Evolutionary conservation across 2,888 invertebrate genomes (phyloP).

Genomic region (Lasioglossum villosulum): DNA sequence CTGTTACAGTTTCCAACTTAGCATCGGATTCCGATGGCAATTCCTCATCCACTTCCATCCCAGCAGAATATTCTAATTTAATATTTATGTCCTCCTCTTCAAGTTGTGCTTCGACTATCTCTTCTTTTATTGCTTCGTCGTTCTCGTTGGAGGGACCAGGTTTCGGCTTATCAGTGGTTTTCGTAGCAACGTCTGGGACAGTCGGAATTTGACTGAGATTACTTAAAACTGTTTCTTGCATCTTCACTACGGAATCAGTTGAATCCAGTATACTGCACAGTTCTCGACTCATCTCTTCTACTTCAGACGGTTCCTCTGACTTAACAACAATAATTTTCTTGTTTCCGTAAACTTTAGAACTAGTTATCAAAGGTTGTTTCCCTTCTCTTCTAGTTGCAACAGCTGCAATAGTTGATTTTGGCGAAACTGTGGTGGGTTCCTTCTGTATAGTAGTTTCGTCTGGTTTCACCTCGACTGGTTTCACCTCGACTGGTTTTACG

Average conservation of each 20-base stretch:
- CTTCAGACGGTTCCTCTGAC: conserved; percentile 73
- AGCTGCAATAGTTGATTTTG: conserved; percentile 20
- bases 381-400: conserved; percentile 13
- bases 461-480: conserved; percentile 29
- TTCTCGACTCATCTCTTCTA: conserved; percentile 82
- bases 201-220: conserved; percentile 79
- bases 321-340: conserved; percentile 80
- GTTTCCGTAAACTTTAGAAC: conserved; percentile 79
- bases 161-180: conserved; percentile 50
- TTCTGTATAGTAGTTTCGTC: conserved; percentile 42
- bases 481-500: conserved; percentile 24
- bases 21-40: conserved; percentile 53
- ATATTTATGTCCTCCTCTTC: conserved; percentile 39
- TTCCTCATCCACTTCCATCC: conserved; percentile 54
- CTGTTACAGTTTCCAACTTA: conserved; percentile 48
- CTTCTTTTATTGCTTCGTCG: conserved; percentile 37
- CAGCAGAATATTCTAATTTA: conserved; percentile 50
- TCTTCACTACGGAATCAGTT: conserved; percentile 80
- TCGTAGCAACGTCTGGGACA: conserved; percentile 58
- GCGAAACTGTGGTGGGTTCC: conserved; percentile 26
- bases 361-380: conserved; percentile 67
- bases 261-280: conserved; percentile 81
- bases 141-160: conserved; percentile 32
- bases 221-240: conserved; percentile 80
- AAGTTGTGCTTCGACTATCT: conserved; percentile 21